Evolutionary conservation across 2,797 vertebrate genomes (phyloP).

Genomic region (Buphagus erythrorhynchus): DNA sequence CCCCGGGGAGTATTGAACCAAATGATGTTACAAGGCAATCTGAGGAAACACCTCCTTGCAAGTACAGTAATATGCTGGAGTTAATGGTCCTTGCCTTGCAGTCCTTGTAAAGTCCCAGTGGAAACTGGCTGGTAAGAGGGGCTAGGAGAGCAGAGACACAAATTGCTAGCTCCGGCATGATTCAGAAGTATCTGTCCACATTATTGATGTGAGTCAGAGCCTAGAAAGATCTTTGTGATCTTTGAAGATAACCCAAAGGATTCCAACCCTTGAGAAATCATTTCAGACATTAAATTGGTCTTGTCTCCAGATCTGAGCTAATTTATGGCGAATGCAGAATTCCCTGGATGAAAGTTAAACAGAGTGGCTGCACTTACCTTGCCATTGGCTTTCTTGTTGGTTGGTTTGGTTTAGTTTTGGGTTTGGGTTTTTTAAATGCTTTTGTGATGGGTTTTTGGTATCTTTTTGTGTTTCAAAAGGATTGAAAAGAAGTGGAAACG

Average conservation of each 20-base stretch:
- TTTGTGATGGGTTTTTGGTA: not conserved
- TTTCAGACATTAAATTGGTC: not conserved
- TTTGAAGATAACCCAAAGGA: not conserved
- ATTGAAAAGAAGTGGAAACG: not conserved
- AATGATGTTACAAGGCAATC: rapidly evolving
- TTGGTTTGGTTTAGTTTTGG: not conserved
- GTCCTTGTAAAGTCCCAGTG: not conserved
- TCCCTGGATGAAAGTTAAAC: not conserved
- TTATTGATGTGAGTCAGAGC: not conserved
- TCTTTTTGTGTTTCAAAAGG: slow-evolving; percentile 1
- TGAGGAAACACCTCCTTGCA: not conserved
- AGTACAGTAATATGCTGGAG: not conserved
- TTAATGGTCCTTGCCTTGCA: not conserved
- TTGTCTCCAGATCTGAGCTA: not conserved
- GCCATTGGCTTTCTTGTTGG: not conserved
- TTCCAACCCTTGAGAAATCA: not conserved
- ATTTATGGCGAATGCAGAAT: not conserved
- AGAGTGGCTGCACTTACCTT: not conserved
- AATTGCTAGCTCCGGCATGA: not conserved
- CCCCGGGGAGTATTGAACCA: rapidly evolving
- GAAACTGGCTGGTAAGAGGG: not conserved
- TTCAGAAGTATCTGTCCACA: not conserved
- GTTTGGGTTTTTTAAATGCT: not conserved
- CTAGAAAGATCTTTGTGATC: not conserved
- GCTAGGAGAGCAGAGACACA: not conserved